A percentile compares a stretch with the other conserved stretches of the same genome.
Evolutionary conservation across 2,888 invertebrate species (phyloP).

Genomic region (Temnothorax rugatulus): DNA sequence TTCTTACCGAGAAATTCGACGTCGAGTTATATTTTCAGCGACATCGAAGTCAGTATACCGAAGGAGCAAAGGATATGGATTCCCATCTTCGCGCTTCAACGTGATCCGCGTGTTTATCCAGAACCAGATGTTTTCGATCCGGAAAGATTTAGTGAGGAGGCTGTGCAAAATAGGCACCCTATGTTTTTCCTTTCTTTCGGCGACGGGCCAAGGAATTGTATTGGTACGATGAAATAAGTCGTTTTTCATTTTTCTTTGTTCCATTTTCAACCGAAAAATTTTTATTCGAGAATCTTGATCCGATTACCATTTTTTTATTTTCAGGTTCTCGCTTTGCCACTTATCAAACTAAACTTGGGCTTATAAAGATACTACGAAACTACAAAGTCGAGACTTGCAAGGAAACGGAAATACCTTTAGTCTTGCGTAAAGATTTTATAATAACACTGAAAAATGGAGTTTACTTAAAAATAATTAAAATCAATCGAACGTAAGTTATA

Average conservation of each 20-base stretch:
- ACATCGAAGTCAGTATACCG: conserved; percentile 71
- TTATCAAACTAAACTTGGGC: neutral
- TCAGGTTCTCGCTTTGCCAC: neutral
- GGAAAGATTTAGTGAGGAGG: conserved; percentile 76
- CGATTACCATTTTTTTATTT: conserved; percentile 5
- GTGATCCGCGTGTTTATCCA: conserved; percentile 77
- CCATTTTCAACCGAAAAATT: neutral
- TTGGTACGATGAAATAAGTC: conserved; percentile 68
- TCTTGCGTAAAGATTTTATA: neutral
- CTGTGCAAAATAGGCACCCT: conserved; percentile 69
- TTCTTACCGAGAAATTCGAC: conserved; percentile 69
- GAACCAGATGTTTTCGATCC: conserved; percentile 78
- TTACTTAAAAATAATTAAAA: conserved; percentile 17
- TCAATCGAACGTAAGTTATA: neutral
- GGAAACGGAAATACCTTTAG: neutral
- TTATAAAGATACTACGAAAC: conserved; percentile 3
- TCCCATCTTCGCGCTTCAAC: conserved; percentile 76
- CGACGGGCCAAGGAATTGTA: conserved; percentile 77
- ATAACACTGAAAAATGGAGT: neutral
- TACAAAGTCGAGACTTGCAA: neutral
- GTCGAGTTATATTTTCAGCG: conserved; percentile 73
- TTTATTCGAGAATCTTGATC: neutral
- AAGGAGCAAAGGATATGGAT: conserved; percentile 70
- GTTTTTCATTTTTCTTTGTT: neutral
- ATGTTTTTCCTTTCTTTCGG: conserved; percentile 74